Conservation (phyloP, 2,113 vertebrate genomes). For the Cheirogaleus medius region DNA sequence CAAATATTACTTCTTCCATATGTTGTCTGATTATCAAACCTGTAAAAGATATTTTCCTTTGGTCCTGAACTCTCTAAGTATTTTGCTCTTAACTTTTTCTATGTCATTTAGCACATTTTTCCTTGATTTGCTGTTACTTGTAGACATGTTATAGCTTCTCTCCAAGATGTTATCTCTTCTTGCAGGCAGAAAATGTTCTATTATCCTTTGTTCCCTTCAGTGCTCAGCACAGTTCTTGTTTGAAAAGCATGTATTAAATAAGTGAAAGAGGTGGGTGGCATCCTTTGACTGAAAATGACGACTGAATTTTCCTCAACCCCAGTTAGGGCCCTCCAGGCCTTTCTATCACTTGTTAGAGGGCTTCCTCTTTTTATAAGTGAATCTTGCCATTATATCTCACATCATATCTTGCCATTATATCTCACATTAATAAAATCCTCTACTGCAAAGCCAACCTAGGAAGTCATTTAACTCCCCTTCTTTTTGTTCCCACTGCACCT, state of each 20-base stretch:
- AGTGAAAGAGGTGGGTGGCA: not conserved
- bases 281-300: not conserved
- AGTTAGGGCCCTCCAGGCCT: not conserved
- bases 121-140: not conserved
- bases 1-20: constrained; percentile 32
- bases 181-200: constrained; percentile 26
- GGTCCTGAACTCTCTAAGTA: not conserved
- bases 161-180: constrained; percentile 22
- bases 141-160: not conserved
- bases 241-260: not conserved
- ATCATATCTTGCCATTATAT: not conserved
- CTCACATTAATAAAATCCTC: not conserved
- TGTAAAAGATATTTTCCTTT: constrained; percentile 34
- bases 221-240: not conserved
- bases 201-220: not conserved
- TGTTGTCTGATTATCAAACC: constrained; percentile 24
- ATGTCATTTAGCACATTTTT: not conserved
- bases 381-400: not conserved
- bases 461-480: not conserved
- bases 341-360: constrained; percentile 10
- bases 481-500: not conserved
- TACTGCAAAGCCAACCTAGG: not conserved
- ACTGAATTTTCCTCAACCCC: not conserved
- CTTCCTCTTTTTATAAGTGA: constrained; percentile 7
- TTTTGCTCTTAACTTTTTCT: constrained; percentile 43